Conservation (phyloP, 2,888 invertebrate genomes). For the Archaeoteleia sp. region DNA sequence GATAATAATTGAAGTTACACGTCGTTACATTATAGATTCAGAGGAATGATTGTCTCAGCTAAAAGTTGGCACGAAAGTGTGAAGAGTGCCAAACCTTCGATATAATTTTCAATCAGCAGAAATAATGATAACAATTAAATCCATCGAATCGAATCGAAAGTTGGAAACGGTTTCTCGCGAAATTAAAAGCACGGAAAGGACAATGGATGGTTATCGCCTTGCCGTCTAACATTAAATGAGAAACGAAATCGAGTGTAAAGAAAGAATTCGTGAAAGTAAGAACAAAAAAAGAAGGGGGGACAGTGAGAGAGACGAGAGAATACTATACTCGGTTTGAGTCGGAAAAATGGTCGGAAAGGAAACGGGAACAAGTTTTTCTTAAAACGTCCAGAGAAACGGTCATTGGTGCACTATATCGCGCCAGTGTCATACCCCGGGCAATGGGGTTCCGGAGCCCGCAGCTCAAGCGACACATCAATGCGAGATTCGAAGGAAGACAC, state of each 20-base stretch:
- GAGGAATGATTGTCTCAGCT: background rate
- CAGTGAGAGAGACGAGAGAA: background rate
- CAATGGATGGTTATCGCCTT: slow-evolving; percentile 21
- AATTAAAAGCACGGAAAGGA: slow-evolving; percentile 22
- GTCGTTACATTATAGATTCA: background rate
- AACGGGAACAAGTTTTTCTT: slow-evolving; percentile 36
- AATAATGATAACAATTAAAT: slow-evolving; percentile 10
- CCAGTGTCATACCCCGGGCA: slow-evolving; percentile 3
- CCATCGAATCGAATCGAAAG: slow-evolving; percentile 10
- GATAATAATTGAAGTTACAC: no score
- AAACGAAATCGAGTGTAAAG: slow-evolving; percentile 38
- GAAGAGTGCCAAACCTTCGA: background rate
- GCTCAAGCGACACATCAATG: slow-evolving; percentile 6
- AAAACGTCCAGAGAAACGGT: slow-evolving; percentile 51
- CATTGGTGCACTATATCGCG: slow-evolving; percentile 25
- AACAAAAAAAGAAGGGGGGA: slow-evolving; percentile 52
- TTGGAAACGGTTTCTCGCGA: slow-evolving; percentile 9
- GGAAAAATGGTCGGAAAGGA: slow-evolving; percentile 9
- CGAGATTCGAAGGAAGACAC: slow-evolving; percentile 1
- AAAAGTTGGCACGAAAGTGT: background rate
- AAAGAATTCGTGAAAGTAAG: slow-evolving; percentile 48
- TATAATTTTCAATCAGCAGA: slow-evolving; percentile 8
- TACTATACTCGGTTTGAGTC: slow-evolving; percentile 45
- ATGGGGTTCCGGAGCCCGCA: background rate
- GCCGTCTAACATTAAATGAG: slow-evolving; percentile 34